These are phyloP conservation scores for Hypselothyrea guttata DNA, from an alignment of 2,888 invertebrate species.

Conservation along the genomic window DNA sequence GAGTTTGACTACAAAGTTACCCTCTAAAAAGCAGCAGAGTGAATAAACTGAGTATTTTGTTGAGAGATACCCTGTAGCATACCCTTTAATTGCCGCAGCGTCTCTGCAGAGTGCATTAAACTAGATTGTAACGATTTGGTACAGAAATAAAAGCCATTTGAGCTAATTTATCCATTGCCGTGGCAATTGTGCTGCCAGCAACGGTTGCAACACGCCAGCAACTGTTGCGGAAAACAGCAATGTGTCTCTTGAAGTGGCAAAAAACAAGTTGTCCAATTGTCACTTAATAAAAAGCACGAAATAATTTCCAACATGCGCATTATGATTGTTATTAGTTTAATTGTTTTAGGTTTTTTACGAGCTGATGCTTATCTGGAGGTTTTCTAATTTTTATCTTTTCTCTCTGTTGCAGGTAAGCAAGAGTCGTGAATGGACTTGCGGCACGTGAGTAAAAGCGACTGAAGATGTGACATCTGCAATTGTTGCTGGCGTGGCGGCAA, in stretches of 20 bases:
- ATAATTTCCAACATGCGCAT: constrained; percentile 12
- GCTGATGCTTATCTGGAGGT: constrained; percentile 46
- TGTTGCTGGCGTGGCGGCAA: background rate
- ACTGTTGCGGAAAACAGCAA: too few species aligned
- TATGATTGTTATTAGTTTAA: constrained; percentile 45
- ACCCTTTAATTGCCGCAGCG: background rate
- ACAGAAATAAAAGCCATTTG: background rate
- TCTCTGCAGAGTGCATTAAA: background rate
- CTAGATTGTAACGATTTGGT: background rate
- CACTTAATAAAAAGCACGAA: constrained; percentile 48
- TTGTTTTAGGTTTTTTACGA: constrained; percentile 21
- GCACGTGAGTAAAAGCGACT: constrained; percentile 73
- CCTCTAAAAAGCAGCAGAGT: too few species aligned
- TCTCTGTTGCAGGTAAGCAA: constrained; percentile 66
- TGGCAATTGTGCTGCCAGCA: constrained; percentile 12
- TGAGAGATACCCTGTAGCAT: constrained; percentile 1
- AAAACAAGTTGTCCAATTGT: constrained; percentile 48
- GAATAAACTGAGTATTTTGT: background rate
- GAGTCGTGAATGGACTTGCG: constrained; percentile 49
- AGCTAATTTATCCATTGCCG: constrained; percentile 1
- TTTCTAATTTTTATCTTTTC: constrained; percentile 44
- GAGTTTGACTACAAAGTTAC: too few species aligned
- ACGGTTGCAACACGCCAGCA: constrained; percentile 9
- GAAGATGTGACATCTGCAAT: constrained; percentile 23
- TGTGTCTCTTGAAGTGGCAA: constrained; percentile 4